Evolutionary conservation across 1,140 invertebrate genomes (phyloP).

Genomic region (Meloidogyne hapla): DNA sequence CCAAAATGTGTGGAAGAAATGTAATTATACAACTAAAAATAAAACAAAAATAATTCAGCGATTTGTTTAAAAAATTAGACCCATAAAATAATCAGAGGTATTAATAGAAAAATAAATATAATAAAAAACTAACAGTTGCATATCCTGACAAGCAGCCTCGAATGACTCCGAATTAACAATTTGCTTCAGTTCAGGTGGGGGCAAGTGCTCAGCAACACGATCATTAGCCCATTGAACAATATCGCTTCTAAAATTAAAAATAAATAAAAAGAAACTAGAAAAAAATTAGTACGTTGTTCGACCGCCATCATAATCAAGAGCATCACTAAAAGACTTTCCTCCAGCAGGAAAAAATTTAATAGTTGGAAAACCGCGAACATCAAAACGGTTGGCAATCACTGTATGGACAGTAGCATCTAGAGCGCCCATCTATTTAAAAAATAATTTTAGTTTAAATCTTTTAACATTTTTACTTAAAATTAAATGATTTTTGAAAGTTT

Average conservation of each 20-base stretch:
- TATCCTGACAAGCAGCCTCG: slow-evolving; percentile 58
- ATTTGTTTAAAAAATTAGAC: too few relatives aligned
- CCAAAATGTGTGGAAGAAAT: slow-evolving; percentile 90
- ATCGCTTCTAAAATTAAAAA: slow-evolving; percentile 68
- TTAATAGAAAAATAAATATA: slow-evolving; percentile 4
- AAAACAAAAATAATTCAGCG: not conserved
- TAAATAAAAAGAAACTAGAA: not conserved
- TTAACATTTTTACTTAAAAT: not conserved
- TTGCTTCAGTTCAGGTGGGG: slow-evolving; percentile 83
- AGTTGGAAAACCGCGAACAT: slow-evolving; percentile 88
- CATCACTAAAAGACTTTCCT: slow-evolving; percentile 75
- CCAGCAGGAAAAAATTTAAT: slow-evolving; percentile 90
- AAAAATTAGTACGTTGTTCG: slow-evolving; percentile 71
- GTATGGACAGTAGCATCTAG: slow-evolving; percentile 90
- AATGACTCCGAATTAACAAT: slow-evolving; percentile 65
- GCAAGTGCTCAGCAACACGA: slow-evolving; percentile 80
- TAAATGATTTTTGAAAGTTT: not conserved
- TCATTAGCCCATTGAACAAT: slow-evolving; percentile 85
- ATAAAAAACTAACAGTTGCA: slow-evolving; percentile 46
- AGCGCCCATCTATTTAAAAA: slow-evolving; percentile 80
- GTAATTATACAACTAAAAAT: slow-evolving; percentile 77
- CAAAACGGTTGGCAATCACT: slow-evolving; percentile 71
- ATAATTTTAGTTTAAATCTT: not conserved
- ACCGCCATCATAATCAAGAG: slow-evolving; percentile 78
- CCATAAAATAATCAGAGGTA: too few relatives aligned